Evolutionary conservation across 2,113 vertebrate species (phyloP).

Genomic region (Orycteropus afer): DNA sequence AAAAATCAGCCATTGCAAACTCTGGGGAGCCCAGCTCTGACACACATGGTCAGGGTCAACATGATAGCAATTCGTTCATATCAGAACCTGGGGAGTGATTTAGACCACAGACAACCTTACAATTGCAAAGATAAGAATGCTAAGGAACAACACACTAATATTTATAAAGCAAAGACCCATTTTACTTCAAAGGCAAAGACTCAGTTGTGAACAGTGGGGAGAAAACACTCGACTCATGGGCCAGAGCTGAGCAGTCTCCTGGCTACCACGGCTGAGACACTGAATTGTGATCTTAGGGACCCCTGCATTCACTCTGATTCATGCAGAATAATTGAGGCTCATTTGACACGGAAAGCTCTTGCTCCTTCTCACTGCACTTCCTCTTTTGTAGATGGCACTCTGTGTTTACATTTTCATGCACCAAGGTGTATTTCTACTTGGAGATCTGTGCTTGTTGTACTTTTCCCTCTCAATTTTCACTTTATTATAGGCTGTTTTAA

Average conservation of each 20-base stretch:
- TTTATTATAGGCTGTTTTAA: conserved; percentile 12
- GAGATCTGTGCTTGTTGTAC: background rate
- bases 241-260: background rate
- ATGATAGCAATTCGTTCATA: background rate
- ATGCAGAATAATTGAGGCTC: background rate
- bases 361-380: background rate
- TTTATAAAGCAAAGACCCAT: background rate
- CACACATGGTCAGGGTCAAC: background rate
- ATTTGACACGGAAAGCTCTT: background rate
- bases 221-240: background rate
- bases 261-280: too few relatives aligned
- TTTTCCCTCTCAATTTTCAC: background rate
- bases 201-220: background rate
- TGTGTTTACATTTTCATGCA: background rate
- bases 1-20: too few relatives aligned
- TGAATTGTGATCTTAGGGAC: background rate
- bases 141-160: background rate
- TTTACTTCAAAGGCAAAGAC: background rate
- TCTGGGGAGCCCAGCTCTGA: background rate
- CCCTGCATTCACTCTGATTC: background rate
- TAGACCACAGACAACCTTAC: background rate
- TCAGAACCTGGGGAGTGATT: background rate
- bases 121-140: background rate
- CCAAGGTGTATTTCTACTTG: background rate
- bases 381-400: background rate